Base-by-base conservation (phyloP, 2,113 vertebrate species). In the Chionodraco myersi region DNA sequence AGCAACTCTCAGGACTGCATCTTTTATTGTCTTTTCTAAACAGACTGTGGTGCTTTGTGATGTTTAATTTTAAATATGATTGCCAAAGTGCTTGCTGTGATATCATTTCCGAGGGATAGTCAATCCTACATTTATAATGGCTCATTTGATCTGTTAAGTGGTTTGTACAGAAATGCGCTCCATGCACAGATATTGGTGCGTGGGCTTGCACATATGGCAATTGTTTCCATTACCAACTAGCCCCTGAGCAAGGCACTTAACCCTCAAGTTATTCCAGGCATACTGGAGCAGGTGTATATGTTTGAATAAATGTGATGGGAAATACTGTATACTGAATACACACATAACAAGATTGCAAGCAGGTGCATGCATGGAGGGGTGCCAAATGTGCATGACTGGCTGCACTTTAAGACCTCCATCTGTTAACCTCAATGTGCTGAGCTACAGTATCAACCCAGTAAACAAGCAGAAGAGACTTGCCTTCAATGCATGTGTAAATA, bases 401-500 rank as follows among this genome's bases (percentile, higher is more conserved):
- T 41, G 60, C 26, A 77, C 61, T 80, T 80, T 61, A 81, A 66
- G 79, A 68, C 75, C 53, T 69, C 82, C 88, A 91, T 85, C 80
- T 84, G 77, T 77, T 72, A 79, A 64, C n/a, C 36, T 51, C 30
- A 57, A 58, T 41, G 60, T 45, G 47, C 72, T 73, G 77, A 13
- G 16, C 53, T 59, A 69, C 48, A 79, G 65, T 44, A 59, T 75
- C 64, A 73, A 69, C 59, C n/a, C 5, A 41, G 7, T 23, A 41
- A 36, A 57, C 45, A 53, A 10, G 53, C 67, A 66, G 63, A 72
- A 21, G 30, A 44, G 47, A 26, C 30, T 57, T 66, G 71, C 26
- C 23, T 18, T 77, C 75, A 59, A 30, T 72, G 34, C 82, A 10
- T 70, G 68, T 70, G 49, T 72, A 80, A 82, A 77, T 80, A 56